A percentile compares a stretch with the other conserved stretches of the same genome.
Conservation (phyloP, 2,113 vertebrate species). For the Pedetes capensis region DNA sequence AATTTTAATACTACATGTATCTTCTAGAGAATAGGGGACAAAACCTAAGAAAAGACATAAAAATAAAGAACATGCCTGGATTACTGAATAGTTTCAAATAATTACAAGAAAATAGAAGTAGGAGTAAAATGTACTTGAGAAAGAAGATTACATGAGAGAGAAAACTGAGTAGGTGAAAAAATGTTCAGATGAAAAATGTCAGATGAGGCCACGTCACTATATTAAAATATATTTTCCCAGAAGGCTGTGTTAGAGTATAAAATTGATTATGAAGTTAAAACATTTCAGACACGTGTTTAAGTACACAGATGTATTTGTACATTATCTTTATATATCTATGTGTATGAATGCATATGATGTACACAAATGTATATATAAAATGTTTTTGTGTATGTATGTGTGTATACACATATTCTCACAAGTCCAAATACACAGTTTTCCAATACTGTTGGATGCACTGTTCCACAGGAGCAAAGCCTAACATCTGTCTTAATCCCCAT, state of each 20-base stretch:
- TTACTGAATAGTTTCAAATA: neutral
- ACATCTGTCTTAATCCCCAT: neutral
- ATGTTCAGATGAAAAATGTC: neutral
- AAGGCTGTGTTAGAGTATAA: neutral
- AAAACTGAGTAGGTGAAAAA: neutral
- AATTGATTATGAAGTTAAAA: neutral
- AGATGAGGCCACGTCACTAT: neutral
- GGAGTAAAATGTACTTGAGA: neutral
- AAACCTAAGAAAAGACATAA: neutral
- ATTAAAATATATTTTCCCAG: neutral
- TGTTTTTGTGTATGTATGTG: neutral
- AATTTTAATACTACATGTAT: neutral
- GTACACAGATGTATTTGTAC: neutral
- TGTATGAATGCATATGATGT: fast-evolving
- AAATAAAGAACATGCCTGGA: neutral
- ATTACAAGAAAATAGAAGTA: neutral
- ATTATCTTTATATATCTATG: neutral
- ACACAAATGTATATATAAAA: neutral
- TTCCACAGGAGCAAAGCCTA: neutral
- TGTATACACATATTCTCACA: neutral
- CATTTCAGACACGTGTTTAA: neutral
- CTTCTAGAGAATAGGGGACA: neutral
- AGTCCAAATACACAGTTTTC: neutral
- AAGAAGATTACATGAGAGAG: neutral
- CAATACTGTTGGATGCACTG: neutral